phyloP scores from a whole-genome alignment of 2,888 invertebrate genomes.

The Arctia plantaginis region DNA sequence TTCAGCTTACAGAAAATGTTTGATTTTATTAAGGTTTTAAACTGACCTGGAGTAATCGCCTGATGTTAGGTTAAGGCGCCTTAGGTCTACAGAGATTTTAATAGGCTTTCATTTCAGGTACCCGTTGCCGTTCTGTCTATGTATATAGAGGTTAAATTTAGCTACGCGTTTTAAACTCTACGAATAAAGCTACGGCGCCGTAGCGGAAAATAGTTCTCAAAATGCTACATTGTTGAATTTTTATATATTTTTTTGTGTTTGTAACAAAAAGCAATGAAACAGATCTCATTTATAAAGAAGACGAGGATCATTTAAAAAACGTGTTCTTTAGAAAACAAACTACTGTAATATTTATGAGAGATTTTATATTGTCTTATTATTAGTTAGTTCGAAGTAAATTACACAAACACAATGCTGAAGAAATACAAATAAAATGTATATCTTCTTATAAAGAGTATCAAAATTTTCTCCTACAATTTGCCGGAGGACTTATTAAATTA shows the following conservation, averaged over 20 bases:
- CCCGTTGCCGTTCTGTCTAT: neutral
- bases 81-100: neutral
- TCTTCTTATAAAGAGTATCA: neutral
- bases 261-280: neutral
- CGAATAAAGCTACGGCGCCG: constrained; percentile 9
- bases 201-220: neutral
- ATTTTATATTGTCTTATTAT: neutral
- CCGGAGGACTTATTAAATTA: neutral
- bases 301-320: no score
- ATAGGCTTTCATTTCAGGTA: neutral
- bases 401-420: neutral
- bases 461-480: neutral
- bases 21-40: neutral
- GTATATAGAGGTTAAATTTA: neutral
- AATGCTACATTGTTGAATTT: neutral
- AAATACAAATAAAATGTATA: neutral
- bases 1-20: neutral
- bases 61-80: neutral
- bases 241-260: neutral
- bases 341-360: neutral
- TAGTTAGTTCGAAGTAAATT: neutral
- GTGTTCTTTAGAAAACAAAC: neutral
- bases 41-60: neutral
- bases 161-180: neutral
- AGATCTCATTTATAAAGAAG: no score